A percentile compares a stretch with the other conserved stretches of the same genome.
These are phyloP conservation scores for Oreotrochilus melanogaster DNA, from an alignment of 2,113 vertebrate species.

Conservation along the genomic window DNA sequence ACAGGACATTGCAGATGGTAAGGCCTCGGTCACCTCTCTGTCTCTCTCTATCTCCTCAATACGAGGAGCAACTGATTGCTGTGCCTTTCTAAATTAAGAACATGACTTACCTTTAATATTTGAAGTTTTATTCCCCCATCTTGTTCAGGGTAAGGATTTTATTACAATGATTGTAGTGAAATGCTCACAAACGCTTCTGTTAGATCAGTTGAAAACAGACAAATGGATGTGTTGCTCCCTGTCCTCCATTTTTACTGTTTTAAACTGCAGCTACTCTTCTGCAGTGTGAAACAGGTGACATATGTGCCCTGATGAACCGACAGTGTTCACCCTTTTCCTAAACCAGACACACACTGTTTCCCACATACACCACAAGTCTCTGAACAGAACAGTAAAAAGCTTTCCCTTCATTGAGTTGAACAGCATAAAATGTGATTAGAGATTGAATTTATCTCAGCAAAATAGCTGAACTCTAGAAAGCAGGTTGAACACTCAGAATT, in stretches of 20 bases:
- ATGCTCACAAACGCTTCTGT: background rate
- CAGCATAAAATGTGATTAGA: background rate
- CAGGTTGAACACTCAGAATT: background rate
- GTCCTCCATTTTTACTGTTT: background rate
- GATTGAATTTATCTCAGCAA: background rate
- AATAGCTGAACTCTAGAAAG: background rate
- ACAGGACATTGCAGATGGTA: background rate
- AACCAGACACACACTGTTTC: background rate
- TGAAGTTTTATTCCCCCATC: background rate
- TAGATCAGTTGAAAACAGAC: background rate
- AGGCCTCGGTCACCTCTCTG: background rate
- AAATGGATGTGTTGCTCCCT: background rate
- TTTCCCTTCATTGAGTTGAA: background rate
- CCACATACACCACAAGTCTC: background rate
- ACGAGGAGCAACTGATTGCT: background rate
- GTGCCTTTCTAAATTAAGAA: background rate
- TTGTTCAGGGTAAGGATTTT: background rate
- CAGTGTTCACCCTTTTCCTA: background rate
- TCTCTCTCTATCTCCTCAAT: background rate
- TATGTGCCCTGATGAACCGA: background rate
- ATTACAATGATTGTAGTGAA: background rate
- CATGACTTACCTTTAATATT: background rate
- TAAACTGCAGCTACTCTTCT: background rate
- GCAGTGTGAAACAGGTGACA: background rate
- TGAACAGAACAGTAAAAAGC: background rate